These are phyloP conservation scores for Crotalus horridus DNA, from an alignment of 2,113 vertebrate species.

Conservation along the genomic window DNA sequence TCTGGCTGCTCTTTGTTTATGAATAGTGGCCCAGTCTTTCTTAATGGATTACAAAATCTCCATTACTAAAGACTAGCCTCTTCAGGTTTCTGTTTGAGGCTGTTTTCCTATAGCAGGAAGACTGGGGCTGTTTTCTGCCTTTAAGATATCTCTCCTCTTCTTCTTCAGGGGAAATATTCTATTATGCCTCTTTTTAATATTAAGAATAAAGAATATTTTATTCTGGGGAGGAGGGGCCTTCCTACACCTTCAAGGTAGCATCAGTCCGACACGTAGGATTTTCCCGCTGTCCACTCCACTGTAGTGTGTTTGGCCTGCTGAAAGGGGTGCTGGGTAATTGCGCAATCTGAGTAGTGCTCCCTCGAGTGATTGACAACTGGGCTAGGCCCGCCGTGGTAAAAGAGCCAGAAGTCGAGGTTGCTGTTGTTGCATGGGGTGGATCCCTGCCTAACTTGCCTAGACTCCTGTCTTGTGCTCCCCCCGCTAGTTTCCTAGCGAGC, in stretches of 20 bases:
- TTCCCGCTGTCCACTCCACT: slow-evolving; percentile 1
- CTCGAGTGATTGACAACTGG: slow-evolving; percentile 35
- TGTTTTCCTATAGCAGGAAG: too few species aligned
- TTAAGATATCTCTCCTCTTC: too few species aligned
- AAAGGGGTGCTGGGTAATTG: slow-evolving; percentile 34
- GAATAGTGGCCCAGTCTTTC: too few species aligned
- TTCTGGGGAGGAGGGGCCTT: too few species aligned
- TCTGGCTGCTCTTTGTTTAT: too few species aligned
- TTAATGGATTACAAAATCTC: too few species aligned
- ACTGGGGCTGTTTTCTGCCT: too few species aligned
- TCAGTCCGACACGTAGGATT: not conserved
- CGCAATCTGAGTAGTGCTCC: slow-evolving; percentile 33
- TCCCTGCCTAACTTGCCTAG: not conserved
- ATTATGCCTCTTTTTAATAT: too few species aligned
- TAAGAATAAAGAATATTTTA: too few species aligned
- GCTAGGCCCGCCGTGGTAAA: not conserved
- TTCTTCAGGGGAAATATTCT: too few species aligned
- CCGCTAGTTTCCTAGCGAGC: not conserved
- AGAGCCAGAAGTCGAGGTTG: not conserved
- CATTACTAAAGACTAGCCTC: too few species aligned
- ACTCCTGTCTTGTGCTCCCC: not conserved
- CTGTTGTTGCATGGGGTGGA: not conserved
- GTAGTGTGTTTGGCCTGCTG: slow-evolving; percentile 5
- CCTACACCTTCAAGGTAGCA: not conserved
- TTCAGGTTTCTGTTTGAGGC: too few species aligned